These are phyloP conservation scores for Lepidocyrtoides sp. DNA, from an alignment of 2,888 invertebrate genomes.

Conservation along the genomic window DNA sequence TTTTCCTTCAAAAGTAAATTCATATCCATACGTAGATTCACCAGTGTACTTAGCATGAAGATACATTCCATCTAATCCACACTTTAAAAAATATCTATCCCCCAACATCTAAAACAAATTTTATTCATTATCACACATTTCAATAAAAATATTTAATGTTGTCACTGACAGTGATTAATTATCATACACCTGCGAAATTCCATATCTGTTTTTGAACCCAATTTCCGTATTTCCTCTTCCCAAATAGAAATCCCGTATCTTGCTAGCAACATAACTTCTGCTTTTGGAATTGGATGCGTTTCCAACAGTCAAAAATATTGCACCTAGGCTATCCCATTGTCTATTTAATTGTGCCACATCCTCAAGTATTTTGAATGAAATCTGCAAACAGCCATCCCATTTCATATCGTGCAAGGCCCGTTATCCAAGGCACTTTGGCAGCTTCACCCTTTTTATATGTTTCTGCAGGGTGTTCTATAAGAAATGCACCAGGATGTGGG, in stretches of 20 bases:
- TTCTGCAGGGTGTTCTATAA: neutral
- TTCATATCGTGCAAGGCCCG: neutral
- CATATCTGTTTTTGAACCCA: constrained; percentile 57
- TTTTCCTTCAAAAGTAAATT: constrained; percentile 64
- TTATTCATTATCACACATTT: neutral
- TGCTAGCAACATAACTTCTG: neutral
- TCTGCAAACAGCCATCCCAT: neutral
- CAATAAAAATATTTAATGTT: neutral
- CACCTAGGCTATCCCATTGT: constrained; percentile 74
- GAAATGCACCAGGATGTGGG: constrained; percentile 37
- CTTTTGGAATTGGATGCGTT: neutral
- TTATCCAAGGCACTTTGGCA: constrained; percentile 20
- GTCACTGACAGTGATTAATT: too few relatives aligned
- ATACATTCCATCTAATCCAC: constrained; percentile 78
- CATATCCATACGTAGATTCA: constrained; percentile 74
- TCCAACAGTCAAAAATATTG: constrained; percentile 56
- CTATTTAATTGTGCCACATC: constrained; percentile 63
- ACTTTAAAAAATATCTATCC: constrained; percentile 74
- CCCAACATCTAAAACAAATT: constrained; percentile 67
- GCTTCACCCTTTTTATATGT: neutral
- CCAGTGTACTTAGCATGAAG: constrained; percentile 68
- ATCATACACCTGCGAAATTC: constrained; percentile 56
- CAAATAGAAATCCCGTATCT: constrained; percentile 73
- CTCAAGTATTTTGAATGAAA: constrained; percentile 64
- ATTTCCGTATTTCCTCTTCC: constrained; percentile 59